Conservation (phyloP, 2,888 invertebrate genomes). For the Yponomeuta malinellus region DNA sequence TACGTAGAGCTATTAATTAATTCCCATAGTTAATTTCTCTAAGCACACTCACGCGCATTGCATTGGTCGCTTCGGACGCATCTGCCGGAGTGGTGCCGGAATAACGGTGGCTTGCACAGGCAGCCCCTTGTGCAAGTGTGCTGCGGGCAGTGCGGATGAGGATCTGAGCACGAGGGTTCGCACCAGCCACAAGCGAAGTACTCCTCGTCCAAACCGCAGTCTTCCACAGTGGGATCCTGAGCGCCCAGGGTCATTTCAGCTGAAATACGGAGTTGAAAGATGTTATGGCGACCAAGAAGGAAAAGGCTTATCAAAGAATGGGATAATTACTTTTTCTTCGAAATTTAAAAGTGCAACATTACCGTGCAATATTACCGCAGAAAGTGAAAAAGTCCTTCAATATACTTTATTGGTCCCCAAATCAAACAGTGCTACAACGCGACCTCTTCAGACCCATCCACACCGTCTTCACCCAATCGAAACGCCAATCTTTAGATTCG, state of each 20-base stretch:
- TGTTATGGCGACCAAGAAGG: neutral
- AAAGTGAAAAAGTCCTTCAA: no score
- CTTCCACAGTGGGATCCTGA: slow-evolving; percentile 40
- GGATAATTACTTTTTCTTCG: no score
- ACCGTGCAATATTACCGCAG: no score
- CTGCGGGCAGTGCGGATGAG: slow-evolving; percentile 36
- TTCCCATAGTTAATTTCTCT: neutral
- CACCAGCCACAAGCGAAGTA: slow-evolving; percentile 57
- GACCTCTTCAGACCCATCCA: no score
- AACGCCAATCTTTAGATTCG: no score
- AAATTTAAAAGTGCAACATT: neutral
- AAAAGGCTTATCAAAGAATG: neutral
- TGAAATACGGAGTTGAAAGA: slow-evolving; percentile 17
- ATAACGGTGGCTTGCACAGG: slow-evolving; percentile 48
- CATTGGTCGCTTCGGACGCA: slow-evolving; percentile 46
- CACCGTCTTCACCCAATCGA: no score
- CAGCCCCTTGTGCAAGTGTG: slow-evolving; percentile 50
- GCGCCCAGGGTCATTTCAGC: slow-evolving; percentile 28
- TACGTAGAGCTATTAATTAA: neutral
- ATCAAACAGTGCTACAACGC: no score
- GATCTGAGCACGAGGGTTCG: slow-evolving; percentile 52
- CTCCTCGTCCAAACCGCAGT: slow-evolving; percentile 51
- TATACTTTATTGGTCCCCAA: no score
- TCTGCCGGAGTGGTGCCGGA: slow-evolving; percentile 47
- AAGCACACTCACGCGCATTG: slow-evolving; percentile 34